Evolutionary conservation across 2,113 vertebrate genomes (phyloP), one percentile per base, ranked within the genome.

Genomic region (Oncorhynchus clarkii): DNA sequence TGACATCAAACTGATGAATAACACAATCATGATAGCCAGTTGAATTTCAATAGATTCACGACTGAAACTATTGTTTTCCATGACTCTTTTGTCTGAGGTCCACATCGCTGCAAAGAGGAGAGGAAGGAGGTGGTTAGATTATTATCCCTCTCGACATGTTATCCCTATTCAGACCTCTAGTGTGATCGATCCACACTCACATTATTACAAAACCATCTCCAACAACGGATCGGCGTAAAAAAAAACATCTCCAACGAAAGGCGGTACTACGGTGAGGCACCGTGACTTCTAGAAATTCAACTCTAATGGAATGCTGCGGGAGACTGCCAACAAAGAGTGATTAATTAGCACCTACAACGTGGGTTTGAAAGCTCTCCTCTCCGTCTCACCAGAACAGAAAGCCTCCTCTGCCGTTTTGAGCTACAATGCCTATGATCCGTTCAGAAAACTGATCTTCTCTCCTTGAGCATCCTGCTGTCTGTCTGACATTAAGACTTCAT

Each of bases 321-420:
- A 95, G 94, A 86, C 93, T 94, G 95, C 94, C 94, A 96, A 80
- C 27, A 85, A 27, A 71, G 87, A 85, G 89, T 95, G 95, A 97
- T 96, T 97, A 97, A 97, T 96, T 95, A 96, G 95, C 51, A 91
- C 89, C 95, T 93, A 94, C 93, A 94, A 92, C 90, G 90, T 93
- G 91, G 92, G 93, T 95, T 95, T 91, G 85, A 75, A 93, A 88
- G 79, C 85, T 82, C 86, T 91, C 75, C 84, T 87, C 92, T 94
- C 88, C 86, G 90, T 93, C 94, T 95, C 94, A 94, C 95, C 96
- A 95, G 82, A 89, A 88, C 83, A 83, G 85, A 94, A 92, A 92
- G 92, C 87, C 90, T 86, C 74, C 74, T 79, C 51, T 18, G 16
- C 5, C 82, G 75, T 93, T 92, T 90, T 87, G 90, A 90, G 88